phyloP scores from a whole-genome alignment of 2,888 invertebrate genomes.

The Plagiodera versicolora region DNA sequence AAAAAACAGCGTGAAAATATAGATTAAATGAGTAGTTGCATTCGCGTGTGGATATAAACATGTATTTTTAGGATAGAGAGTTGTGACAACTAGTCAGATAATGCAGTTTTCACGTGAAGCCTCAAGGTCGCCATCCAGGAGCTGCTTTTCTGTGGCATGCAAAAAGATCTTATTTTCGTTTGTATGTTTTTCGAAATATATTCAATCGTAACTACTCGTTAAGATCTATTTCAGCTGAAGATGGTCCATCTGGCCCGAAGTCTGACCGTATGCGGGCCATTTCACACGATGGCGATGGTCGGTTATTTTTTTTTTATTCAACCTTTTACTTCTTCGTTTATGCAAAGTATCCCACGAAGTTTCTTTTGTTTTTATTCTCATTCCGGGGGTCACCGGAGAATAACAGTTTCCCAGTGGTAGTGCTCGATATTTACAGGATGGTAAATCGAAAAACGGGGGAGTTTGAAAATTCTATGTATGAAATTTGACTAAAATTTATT shows the following conservation, averaged over 20 bases:
- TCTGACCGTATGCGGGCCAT: slow-evolving; percentile 11
- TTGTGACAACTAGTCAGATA: no score
- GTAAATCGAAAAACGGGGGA: no score
- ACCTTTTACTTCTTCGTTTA: not conserved
- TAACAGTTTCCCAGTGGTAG: slow-evolving; percentile 24
- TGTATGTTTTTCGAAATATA: no score
- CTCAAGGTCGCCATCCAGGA: no score
- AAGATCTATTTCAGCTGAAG: not conserved
- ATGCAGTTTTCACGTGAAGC: no score
- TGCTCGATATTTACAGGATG: slow-evolving; percentile 13
- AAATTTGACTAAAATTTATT: no score
- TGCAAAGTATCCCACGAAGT: slow-evolving; percentile 27
- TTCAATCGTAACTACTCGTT: not conserved
- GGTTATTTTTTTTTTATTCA: slow-evolving; percentile 13
- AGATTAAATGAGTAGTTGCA: not conserved
- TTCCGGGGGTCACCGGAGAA: slow-evolving; percentile 25
- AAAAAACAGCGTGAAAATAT: not conserved
- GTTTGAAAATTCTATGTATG: no score
- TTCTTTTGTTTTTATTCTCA: slow-evolving; percentile 10
- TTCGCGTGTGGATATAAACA: no score
- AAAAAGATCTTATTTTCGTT: no score
- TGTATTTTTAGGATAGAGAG: no score
- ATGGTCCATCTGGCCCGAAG: slow-evolving; percentile 16
- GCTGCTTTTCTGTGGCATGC: no score
- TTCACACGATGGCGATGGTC: slow-evolving; percentile 11